Percentiles rank a stretch among this genome's conserved stretches.
phyloP scores from a whole-genome alignment of 2,113 vertebrate genomes.

The Xiphophorus couchianus region DNA sequence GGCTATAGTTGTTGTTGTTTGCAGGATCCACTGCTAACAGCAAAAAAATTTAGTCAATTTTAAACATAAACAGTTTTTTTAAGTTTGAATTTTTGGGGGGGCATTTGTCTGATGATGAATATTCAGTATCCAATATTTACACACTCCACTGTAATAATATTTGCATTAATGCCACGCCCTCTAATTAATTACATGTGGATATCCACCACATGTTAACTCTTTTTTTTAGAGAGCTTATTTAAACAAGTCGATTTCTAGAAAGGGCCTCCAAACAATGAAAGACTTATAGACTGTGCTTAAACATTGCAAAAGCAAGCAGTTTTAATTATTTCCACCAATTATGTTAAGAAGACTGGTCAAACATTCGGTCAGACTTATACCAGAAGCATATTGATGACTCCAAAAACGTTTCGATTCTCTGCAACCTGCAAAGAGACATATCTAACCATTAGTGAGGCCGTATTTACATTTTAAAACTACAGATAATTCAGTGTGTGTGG shows the following conservation, averaged over 20 bases:
- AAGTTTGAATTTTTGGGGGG: too few species aligned
- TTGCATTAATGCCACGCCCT: not conserved
- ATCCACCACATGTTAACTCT: too few species aligned
- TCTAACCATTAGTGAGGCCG: not conserved
- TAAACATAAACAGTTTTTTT: not conserved
- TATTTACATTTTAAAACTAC: too few species aligned
- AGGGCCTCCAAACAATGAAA: too few species aligned
- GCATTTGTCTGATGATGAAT: not conserved
- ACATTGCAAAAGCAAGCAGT: not conserved
- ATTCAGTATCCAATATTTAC: not conserved
- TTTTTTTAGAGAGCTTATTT: too few species aligned
- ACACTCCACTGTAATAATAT: not conserved
- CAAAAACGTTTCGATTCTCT: too few species aligned
- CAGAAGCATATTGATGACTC: not conserved
- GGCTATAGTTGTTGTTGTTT: not conserved
- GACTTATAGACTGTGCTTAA: not conserved
- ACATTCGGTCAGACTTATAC: not conserved
- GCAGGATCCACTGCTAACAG: not conserved
- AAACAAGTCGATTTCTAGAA: too few species aligned
- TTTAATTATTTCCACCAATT: not conserved
- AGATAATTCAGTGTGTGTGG: not conserved
- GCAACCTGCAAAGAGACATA: too few species aligned
- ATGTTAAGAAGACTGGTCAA: not conserved
- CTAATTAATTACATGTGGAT: too few species aligned
- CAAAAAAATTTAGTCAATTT: not conserved